Base-by-base conservation (phyloP, 2,113 vertebrate genomes). In the Struthidea cinerea region DNA sequence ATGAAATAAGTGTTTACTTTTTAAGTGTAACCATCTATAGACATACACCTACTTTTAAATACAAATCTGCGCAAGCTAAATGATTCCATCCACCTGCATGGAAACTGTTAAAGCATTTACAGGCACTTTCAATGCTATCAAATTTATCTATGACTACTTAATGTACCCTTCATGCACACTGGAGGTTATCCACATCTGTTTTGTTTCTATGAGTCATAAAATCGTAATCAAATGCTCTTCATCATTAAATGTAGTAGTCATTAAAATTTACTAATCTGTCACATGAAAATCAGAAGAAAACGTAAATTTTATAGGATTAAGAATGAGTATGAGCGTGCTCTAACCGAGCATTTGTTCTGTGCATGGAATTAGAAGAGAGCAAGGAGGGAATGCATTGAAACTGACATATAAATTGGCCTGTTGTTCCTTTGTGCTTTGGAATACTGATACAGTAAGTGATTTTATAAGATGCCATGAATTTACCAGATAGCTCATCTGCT, bases 201-300 rank as follows among this genome's bases (percentile, higher is more conserved):
- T 87, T 89, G 77, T 90, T 93, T 95, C 94, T 92, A 20, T 44
- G 80, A 71, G 64, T 84, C 78, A 92, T 94, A 85, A 96, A 93
- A 92, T 80, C 19, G 26, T 86, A 87, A 68, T 46, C 56, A 86
- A 82, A 94, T 56, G 35, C 47, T 76, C 44, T 86, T 90, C 41
- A 11, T 39, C 70, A 93, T 94, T 91, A 84, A 71, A 84, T 59
- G 59, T 60, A 85, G 44, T 16, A 84, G 77, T 84, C 84, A 94
- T 91, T 89, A 95, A 96, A 96, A 61, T 27, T 78, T 41, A 53
- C n/a, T 95, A 90, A 92, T 91, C 95, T 87, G 37, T 94, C 63
- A 84, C 57, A 74, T 76, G 82, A 60, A 91, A 95, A 70, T 81
- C 24, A 93, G 74, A 87, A 86, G 33, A 86, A 77, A 94, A 42